phyloP scores from a whole-genome alignment of 2,797 vertebrate species.

The Sebastes oblongus region DNA sequence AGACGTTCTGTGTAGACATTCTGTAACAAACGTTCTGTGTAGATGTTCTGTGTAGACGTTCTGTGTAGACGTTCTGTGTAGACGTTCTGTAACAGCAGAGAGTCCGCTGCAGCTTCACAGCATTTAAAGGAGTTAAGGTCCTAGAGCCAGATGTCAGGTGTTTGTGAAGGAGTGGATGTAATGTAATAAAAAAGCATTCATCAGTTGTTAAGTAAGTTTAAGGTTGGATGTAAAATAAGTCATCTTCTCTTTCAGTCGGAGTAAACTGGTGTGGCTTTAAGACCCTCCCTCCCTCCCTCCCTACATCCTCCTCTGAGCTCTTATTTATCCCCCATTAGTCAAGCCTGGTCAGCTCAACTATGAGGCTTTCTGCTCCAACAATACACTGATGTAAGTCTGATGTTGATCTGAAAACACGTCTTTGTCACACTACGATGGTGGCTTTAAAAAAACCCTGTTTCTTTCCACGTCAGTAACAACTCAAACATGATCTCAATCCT shows the following conservation, averaged over 20 bases:
- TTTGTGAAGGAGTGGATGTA: not conserved
- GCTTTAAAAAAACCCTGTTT: not conserved
- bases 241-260: not conserved
- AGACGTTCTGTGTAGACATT: too few species aligned
- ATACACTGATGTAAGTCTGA: conserved; percentile 45
- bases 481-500: not conserved
- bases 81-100: too few species aligned
- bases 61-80: too few species aligned
- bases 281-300: conserved; percentile 16
- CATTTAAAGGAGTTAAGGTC: not conserved
- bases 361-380: conserved; percentile 50
- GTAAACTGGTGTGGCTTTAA: conserved; percentile 16
- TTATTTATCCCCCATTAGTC: conserved; percentile 67
- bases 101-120: not conserved
- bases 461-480: not conserved
- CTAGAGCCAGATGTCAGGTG: not conserved
- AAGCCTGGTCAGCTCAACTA: conserved; percentile 47
- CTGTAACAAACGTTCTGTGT: too few species aligned
- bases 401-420: conserved; percentile 35
- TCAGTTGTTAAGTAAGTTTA: not conserved
- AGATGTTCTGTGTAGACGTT: too few species aligned
- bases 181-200: not conserved
- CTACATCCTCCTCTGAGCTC: conserved; percentile 28
- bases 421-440: conserved; percentile 27
- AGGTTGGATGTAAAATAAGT: not conserved